A percentile compares a stretch with the other conserved stretches of the same genome.
phyloP scores from a whole-genome alignment of 1,140 invertebrate genomes.

The Ridgeia piscesae region DNA sequence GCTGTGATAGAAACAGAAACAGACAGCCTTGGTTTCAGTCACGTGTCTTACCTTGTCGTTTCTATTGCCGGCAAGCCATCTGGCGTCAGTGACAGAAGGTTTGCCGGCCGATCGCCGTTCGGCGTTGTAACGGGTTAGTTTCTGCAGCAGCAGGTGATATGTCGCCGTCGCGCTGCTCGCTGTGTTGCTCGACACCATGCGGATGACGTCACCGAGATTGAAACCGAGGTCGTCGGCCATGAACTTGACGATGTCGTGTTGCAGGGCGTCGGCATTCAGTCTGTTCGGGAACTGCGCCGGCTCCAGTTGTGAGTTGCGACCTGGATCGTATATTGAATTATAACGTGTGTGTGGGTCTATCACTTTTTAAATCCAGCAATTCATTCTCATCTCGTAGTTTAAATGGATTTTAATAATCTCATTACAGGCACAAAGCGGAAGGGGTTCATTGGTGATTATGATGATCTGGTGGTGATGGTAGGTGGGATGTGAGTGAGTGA shows the following conservation, averaged over 20 bases:
- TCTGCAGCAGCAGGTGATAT: slow-evolving; percentile 46
- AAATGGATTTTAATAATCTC: no score
- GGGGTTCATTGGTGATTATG: no score
- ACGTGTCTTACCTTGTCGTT: neutral
- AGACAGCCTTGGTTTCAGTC: no score
- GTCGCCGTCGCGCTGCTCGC: slow-evolving; percentile 49
- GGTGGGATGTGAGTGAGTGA: no score
- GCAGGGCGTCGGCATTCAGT: slow-evolving; percentile 42
- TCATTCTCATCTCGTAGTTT: no score
- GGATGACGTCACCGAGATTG: slow-evolving; percentile 47
- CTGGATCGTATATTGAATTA: slow-evolving; percentile 14
- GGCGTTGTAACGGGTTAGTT: slow-evolving; percentile 36
- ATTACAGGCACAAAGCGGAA: no score
- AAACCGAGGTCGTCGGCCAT: slow-evolving; percentile 51
- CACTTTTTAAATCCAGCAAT: no score
- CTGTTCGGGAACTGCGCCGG: slow-evolving; percentile 39
- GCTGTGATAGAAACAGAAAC: no score
- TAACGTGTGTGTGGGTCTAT: neutral
- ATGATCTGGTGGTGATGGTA: no score
- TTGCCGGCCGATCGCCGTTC: neutral
- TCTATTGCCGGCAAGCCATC: neutral
- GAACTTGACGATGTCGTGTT: slow-evolving; percentile 48
- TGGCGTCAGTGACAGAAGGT: neutral
- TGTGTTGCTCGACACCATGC: slow-evolving; percentile 49
- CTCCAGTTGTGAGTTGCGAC: slow-evolving; percentile 30